A percentile compares a stretch with the other conserved stretches of the same genome.
phyloP scores from a whole-genome alignment of 2,888 invertebrate genomes.

The Thereva nobilitata region DNA sequence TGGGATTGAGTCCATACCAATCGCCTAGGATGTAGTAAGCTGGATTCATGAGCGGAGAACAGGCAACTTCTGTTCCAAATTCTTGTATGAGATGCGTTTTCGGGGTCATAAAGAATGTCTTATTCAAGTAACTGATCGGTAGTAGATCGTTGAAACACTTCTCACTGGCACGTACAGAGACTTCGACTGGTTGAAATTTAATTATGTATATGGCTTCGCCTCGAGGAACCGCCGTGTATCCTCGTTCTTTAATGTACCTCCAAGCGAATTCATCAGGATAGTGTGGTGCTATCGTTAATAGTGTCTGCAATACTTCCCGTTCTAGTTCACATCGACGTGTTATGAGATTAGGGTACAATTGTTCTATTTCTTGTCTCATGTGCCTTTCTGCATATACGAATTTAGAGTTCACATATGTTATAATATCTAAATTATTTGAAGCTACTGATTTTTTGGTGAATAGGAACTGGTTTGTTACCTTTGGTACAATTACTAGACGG shows the following conservation, averaged over 20 bases:
- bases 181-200: conserved; percentile 1
- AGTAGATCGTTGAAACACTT: conserved; percentile 5
- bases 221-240: not conserved
- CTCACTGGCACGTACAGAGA: not conserved
- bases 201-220: not conserved
- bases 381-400: conserved; percentile 8
- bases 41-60: not conserved
- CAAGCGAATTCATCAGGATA: not conserved
- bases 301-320: not conserved
- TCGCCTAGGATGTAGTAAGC: not conserved
- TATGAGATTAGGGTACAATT: not conserved
- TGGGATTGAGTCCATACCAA: not conserved
- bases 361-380: not conserved
- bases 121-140: conserved; percentile 10
- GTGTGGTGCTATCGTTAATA: not conserved
- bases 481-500: not conserved
- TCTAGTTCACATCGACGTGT: not conserved
- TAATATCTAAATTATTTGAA: not conserved
- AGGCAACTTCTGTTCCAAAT: not conserved
- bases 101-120: conserved; percentile 4
- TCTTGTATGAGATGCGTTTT: conserved; percentile 6
- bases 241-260: not conserved
- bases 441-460: not conserved
- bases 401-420: conserved; percentile 5
- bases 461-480: not conserved